Base-by-base conservation (phyloP, 2,888 invertebrate genomes). In the Erebia ligea region DNA sequence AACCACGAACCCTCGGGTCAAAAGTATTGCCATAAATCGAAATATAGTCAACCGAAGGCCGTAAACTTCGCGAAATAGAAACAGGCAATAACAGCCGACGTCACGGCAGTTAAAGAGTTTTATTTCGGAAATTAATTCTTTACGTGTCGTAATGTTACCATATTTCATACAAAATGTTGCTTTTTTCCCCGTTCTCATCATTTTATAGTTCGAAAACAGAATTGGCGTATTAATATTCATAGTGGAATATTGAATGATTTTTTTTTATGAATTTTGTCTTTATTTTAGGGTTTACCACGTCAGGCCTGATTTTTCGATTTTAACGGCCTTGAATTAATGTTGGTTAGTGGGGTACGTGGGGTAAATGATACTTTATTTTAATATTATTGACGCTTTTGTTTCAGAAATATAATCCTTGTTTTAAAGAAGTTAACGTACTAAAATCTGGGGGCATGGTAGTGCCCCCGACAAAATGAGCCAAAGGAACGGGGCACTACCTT, bases 121-220 rank as follows among this genome's bases (percentile, higher is more conserved):
- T 82, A 82, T 79, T 80, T 77, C 71, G 69, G 63, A 76, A 80
- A 78, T 84, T 84, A 83, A 84, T 82, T 75, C 74, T 75, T 68
- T 72, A 72, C 68, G 72, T 73, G 71, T 71, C 71, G 42, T 69
- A 70, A 73, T 69, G 64, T 57, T 69, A 67, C 65, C 65, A 67
- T 67, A 64, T 69, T 63, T 67, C 66, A 62, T 61, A 48, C 42
- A 54, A 70, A 66, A 21, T 66, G 66, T 54, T 45, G 48, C 45
- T 19, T 62, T 45, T 62, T 45, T 59, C 19, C 8, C 62, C 62
- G 48, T 62, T 62, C 57, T 56, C 42, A 54, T 66, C 66, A 66
- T 66, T 56, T 56, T 42, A 48, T 21, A 57, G 56, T 57, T 15
- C 42, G 56, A 42, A 48, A 45, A 45, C 54, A 45, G 54, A 45